A percentile compares a stretch with the other conserved stretches of the same genome.
phyloP scores from a whole-genome alignment of 1,140 invertebrate species.

The Linepithema humile region DNA sequence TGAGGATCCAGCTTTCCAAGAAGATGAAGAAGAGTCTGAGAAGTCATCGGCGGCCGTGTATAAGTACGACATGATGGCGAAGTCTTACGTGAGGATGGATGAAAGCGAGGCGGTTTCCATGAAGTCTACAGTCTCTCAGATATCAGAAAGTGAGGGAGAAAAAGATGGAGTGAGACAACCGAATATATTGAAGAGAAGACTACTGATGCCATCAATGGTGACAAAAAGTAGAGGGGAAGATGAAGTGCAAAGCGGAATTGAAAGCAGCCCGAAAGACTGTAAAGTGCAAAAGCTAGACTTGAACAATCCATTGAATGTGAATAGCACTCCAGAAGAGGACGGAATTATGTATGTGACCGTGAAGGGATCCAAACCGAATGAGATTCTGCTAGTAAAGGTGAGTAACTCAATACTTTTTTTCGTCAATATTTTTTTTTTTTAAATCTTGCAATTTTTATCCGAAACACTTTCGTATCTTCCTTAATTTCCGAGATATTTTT shows the following conservation, averaged over 20 bases:
- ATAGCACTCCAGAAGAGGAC: constrained; percentile 75
- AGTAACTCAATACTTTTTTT: too few relatives aligned
- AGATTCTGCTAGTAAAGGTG: constrained; percentile 82
- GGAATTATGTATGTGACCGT: constrained; percentile 84
- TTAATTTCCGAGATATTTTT: too few relatives aligned
- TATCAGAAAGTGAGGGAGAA: constrained; percentile 43
- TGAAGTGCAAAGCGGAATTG: constrained; percentile 21
- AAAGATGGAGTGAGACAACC: constrained; percentile 67
- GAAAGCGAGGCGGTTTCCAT: constrained; percentile 21
- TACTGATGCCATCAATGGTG: constrained; percentile 50
- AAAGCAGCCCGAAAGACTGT: constrained; percentile 51
- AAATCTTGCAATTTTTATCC: too few relatives aligned
- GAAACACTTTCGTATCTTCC: too few relatives aligned
- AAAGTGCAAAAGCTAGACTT: constrained; percentile 78
- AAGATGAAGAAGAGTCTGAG: constrained; percentile 58
- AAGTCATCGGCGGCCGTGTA: constrained; percentile 63
- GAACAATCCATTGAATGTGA: constrained; percentile 75
- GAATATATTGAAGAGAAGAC: constrained; percentile 76
- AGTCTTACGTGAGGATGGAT: constrained; percentile 72
- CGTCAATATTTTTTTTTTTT: too few relatives aligned
- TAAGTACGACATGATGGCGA: constrained; percentile 69
- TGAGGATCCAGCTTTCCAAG: constrained; percentile 75
- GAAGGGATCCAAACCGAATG: constrained; percentile 81
- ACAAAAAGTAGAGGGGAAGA: background rate
- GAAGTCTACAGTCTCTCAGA: background rate